These are phyloP conservation scores for Intellagama lesueurii DNA, from an alignment of 2,797 vertebrate species.

Conservation along the genomic window DNA sequence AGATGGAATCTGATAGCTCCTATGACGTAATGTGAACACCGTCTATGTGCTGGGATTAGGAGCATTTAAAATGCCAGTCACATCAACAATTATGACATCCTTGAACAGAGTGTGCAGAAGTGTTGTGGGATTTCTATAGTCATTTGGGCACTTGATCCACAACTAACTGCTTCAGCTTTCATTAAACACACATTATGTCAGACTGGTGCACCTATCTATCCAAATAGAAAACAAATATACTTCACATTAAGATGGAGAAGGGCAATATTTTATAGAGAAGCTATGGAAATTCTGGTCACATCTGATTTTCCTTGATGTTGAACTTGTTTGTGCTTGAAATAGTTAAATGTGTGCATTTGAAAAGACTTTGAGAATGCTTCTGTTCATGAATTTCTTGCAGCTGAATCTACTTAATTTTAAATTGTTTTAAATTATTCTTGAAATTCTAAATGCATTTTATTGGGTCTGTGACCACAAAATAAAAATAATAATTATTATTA, in stretches of 20 bases:
- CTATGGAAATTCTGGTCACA: neutral
- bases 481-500: too few relatives aligned
- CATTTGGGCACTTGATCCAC: conserved; percentile 18
- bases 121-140: conserved; percentile 8
- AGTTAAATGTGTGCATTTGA: neutral
- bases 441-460: too few relatives aligned
- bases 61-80: conserved; percentile 22
- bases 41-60: conserved; percentile 13
- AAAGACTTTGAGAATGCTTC: neutral
- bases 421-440: too few relatives aligned
- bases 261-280: neutral
- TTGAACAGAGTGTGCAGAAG: conserved; percentile 3
- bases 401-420: too few relatives aligned
- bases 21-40: neutral
- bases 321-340: neutral
- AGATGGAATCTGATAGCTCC: conserved; percentile 3
- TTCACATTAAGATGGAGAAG: conserved; percentile 19
- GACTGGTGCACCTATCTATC: neutral
- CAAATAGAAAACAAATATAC: conserved; percentile 5
- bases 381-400: too few relatives aligned
- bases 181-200: conserved; percentile 5
- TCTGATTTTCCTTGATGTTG: conserved; percentile 1
- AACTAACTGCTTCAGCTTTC: conserved; percentile 12
- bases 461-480: too few relatives aligned
- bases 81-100: conserved; percentile 23